Conservation (phyloP, 2,113 vertebrate species). For the Cricetomys ansorgei region DNA sequence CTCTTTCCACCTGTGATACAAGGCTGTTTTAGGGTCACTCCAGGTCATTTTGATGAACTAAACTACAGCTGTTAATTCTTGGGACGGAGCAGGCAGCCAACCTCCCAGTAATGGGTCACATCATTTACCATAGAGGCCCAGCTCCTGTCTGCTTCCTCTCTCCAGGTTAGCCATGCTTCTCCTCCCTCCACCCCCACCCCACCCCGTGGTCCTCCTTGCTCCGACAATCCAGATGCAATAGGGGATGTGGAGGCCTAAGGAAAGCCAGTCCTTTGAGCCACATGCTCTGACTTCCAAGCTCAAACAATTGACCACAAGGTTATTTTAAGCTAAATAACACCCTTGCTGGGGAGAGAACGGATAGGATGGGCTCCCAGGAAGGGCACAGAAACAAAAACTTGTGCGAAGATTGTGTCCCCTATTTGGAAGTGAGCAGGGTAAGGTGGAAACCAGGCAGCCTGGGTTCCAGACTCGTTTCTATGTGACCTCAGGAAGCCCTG, state of each 20-base stretch:
- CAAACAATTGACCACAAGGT: not conserved
- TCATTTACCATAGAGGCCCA: not conserved
- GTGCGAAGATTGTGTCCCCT: not conserved
- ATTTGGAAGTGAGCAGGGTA: not conserved
- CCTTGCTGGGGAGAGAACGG: not conserved
- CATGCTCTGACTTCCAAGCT: not conserved
- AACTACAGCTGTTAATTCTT: not conserved
- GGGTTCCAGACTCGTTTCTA: not conserved
- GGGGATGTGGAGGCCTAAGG: not conserved
- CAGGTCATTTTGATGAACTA: not conserved
- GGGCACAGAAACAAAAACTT: not conserved
- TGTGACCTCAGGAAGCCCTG: not conserved
- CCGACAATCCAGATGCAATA: not conserved
- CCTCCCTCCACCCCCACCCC: no score
- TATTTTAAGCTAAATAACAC: not conserved
- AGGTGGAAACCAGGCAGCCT: not conserved
- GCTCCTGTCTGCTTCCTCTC: not conserved
- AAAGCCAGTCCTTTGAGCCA: not conserved
- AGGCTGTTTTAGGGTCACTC: not conserved
- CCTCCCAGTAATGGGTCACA: not conserved
- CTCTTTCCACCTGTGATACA: not conserved
- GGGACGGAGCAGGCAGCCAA: not conserved
- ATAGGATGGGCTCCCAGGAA: not conserved
- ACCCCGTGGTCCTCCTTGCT: not conserved
- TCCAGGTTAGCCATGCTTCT: accelerated